Evolutionary conservation across 2,888 invertebrate species (phyloP), one percentile per base, ranked within the genome.

Genomic region (Tricholauxania praeusta): DNA sequence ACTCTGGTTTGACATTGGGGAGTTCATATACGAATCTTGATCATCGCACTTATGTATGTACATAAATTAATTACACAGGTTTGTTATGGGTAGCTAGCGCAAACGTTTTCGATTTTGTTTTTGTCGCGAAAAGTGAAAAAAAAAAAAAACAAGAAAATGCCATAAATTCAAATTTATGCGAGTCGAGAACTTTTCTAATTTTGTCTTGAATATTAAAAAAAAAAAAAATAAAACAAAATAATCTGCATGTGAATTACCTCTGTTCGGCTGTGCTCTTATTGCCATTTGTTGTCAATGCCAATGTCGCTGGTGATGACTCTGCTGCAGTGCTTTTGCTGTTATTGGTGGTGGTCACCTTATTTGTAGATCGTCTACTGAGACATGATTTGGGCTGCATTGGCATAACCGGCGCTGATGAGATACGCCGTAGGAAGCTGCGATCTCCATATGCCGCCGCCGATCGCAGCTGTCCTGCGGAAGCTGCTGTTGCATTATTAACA

Each of bases 381-480:
- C 90, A 90, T 47, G 91, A 90, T 77, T 89, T 89, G 7, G 90
- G 90, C 74, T 85, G 86, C 67, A 81, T 80, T 19, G 84, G 84
- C 75, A 87, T 83, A 73, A 82, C 78, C 48, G 83, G 84, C 14
- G 85, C 84, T n/a, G 84, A 83, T 59, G 81, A 78, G 77, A 82
- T 78, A 51, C 84, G 86, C 72, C 82, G 82, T 75, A 86, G 78
- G 68, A 80, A 82, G 47, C 76, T 80, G 17, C 81, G 80, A 19
- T 82, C 82, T 52, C 75, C 53, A 63, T 71, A 32, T 14, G 4
- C 28, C 12, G 66, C 59, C 52, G 74, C 72, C 53, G 75, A 72
- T 53, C 76, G 76, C 64, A 72, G 77, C 49, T 76, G 73, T n/a
- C 52, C 62, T 15, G 81, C 80, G 62, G 75, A 77, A 48, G 78